Base-by-base conservation (phyloP, 2,888 invertebrate species). In the Ormia ochracea region DNA sequence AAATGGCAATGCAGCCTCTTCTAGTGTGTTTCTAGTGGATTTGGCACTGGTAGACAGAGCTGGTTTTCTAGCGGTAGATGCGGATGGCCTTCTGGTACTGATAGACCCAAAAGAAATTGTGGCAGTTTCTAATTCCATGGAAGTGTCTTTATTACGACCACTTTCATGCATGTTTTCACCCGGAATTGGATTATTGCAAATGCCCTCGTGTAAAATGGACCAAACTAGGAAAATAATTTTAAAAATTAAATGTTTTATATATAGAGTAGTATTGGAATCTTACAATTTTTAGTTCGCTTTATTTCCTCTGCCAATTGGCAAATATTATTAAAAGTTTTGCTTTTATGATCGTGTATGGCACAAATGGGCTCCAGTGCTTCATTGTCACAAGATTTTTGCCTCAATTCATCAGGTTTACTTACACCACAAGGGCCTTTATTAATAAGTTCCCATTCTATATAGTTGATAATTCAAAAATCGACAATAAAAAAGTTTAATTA, bases 401-500 rank as follows among this genome's bases (percentile, higher is more conserved):
- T 7, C 5, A 5, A 21, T 59, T 26, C 9, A 33, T 28, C n/a
- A 14, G 10, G 12, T 3, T 23, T 23, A 3, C 28, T 26, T 0
- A 2, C 14, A 17, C 6, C 3, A 14, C 81, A 80, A 10, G 58
- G 38, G 7, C 78, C 72, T 1, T 5, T 5, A 10, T 58, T 17
- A 3, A 68, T 0, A 1, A 79, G 4, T n/a, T 52, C 33, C 78
- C 78, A 81, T 33, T 54, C 78, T 81, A n/a, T n/a, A n/a, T n/a
- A 36, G 14, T 12, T 50, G 5, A 17, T 21, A n/a, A 54, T 7
- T 28, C 4, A 52, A 12, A 50, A 10, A 54, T 12, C 12, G 2
- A 19, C 14, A 14, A 41, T 14, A 17, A 41, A 17, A 7, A 6
- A 0, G 7, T 17, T 41, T 4, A 41, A 7, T 17, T 17, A 6